Evolutionary conservation across 2,113 vertebrate species (phyloP).

Genomic region (Mustela lutreola): DNA sequence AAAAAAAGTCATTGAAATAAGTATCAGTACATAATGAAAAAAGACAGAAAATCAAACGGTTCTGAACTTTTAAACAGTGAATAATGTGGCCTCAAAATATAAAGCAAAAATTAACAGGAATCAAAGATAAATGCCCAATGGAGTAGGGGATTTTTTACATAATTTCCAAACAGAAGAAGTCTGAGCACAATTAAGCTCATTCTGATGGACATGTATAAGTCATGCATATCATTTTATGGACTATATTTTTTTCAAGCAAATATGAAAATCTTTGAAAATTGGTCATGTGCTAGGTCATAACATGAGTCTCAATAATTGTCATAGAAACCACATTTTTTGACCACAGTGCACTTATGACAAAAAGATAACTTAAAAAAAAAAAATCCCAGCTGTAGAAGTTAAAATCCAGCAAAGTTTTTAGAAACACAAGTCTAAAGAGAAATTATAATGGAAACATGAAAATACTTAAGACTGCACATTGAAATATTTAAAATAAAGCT

Average conservation of each 20-base stretch:
- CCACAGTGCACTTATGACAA: not conserved
- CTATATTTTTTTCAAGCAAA: not conserved
- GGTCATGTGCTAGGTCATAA: not conserved
- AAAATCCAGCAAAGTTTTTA: not conserved
- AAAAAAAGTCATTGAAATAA: not conserved
- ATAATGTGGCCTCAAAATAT: not conserved
- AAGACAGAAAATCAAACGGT: not conserved
- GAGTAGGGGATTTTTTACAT: not conserved
- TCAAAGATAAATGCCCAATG: not conserved
- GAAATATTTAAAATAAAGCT: constrained; percentile 36
- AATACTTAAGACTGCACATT: not conserved
- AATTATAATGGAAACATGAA: not conserved
- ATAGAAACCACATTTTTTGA: not conserved
- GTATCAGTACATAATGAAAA: not conserved
- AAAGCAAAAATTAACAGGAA: not conserved
- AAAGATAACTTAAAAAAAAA: not conserved
- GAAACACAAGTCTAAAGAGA: not conserved
- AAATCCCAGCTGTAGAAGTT: not conserved
- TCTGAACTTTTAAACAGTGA: not conserved
- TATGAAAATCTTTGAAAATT: not conserved
- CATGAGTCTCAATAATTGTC: not conserved
- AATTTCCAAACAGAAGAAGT: not conserved
- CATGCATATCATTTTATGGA: not conserved
- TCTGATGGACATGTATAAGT: not conserved
- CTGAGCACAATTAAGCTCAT: not conserved